Evolutionary conservation across 2,113 vertebrate species (phyloP).

Genomic region (Trichechus manatus): DNA sequence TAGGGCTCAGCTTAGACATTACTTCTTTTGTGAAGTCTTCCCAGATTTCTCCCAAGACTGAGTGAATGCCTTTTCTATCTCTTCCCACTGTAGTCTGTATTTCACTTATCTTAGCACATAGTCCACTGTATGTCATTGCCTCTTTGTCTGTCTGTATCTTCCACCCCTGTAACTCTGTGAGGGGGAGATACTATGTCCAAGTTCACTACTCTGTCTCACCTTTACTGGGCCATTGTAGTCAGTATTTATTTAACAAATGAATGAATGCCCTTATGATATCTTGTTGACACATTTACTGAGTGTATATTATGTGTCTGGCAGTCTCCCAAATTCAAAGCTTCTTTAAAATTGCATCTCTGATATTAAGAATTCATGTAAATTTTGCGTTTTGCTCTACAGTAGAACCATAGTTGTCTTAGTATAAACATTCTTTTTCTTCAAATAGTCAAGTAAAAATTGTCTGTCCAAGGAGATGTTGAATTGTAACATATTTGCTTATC

Average conservation of each 20-base stretch:
- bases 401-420: slow-evolving; percentile 13
- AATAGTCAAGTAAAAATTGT: slow-evolving; percentile 7
- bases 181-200: neutral
- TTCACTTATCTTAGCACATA: neutral
- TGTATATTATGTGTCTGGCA: neutral
- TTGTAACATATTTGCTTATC: neutral
- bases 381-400: neutral
- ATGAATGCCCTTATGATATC: neutral
- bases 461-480: neutral
- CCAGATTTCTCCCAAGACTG: neutral
- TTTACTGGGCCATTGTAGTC: neutral
- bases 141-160: neutral
- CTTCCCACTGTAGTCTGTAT: neutral
- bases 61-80: neutral
- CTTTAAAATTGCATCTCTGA: neutral
- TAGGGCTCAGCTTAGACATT: neutral
- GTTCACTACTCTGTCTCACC: neutral
- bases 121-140: neutral
- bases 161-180: neutral
- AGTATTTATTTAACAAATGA: neutral
- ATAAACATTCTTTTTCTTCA: neutral
- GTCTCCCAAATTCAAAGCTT: neutral
- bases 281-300: neutral
- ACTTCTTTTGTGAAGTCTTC: neutral
- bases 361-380: slow-evolving; percentile 24